Base-by-base conservation (phyloP, 2,797 vertebrate genomes). In the Lates japonicus region DNA sequence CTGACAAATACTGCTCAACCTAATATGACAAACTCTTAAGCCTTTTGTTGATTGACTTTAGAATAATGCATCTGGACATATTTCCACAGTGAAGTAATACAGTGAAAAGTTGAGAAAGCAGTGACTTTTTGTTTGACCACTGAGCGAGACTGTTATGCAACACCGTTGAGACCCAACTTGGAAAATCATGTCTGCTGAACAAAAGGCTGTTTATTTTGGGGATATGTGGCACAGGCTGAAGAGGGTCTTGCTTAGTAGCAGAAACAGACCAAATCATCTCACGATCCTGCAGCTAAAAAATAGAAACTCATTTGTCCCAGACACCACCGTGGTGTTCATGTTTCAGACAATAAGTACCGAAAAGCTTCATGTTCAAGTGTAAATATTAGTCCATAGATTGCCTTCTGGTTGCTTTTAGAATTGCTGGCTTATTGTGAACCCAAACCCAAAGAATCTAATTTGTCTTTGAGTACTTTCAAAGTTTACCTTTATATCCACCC, bases 201-300 rank as follows among this genome's bases (percentile, higher is more conserved):
- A 91, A 92, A 93, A 87, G 86, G 77, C 51, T 93, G 92, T 95
- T 94, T 94, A 93, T 93, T 92, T 90, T 90, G 87, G 78, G 82
- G n/a, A n/a, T n/a, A 78, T 79, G 86, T 89, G 86, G 91, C 82
- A 88, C 75, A 63, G 74, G 83, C 87, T 82, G 83, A 89, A 87
- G 86, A 89, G 61, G 79, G 81, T 76, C 67, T 49, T 22, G 74
- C 88, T 84, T 85, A 81, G 90, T 67, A 82, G 84, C 84, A 88
- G 85, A 80, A 90, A 92, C 84, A 85, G 74, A 71, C 86, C 82
- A 88, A 92, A 92, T 93, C 91, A 93, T 94, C 83, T 89, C 90
- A 92, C 76, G 63, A 86, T 88, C 85, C 78, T 22, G 66, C 0
- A 44, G 79, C 87, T 93, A 88, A 94, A 94, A n/a, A 94, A 94